These are phyloP conservation scores for Melanostoma scalare DNA, from an alignment of 2,888 invertebrate genomes.

Conservation along the genomic window DNA sequence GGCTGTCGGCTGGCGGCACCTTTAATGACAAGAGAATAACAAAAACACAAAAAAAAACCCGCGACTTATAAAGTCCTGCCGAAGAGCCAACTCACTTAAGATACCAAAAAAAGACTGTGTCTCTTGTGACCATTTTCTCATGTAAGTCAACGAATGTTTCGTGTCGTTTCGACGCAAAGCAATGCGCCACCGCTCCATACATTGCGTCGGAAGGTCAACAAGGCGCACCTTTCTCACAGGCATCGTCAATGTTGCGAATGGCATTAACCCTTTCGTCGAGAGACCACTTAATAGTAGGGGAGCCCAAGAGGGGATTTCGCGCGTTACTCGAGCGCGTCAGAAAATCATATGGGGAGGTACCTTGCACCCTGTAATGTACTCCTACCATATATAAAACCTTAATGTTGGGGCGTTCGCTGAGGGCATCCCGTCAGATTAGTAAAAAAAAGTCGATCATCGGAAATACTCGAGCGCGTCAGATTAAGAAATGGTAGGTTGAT, in stretches of 20 bases:
- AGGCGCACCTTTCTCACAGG: constrained; percentile 59
- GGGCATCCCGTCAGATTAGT: too few species aligned
- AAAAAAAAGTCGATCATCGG: too few species aligned
- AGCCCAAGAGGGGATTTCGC: too few species aligned
- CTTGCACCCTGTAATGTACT: too few species aligned
- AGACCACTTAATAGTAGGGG: too few species aligned
- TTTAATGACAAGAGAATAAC: constrained; percentile 46
- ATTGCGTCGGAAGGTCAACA: constrained; percentile 60
- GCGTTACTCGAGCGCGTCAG: too few species aligned
- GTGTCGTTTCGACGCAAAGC: constrained; percentile 34
- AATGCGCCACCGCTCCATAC: constrained; percentile 7
- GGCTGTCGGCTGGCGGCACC: constrained; percentile 39
- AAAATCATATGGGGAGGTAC: too few species aligned
- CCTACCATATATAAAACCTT: too few species aligned
- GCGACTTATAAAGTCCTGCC: constrained; percentile 42
- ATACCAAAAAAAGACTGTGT: constrained; percentile 7
- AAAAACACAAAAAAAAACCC: constrained; percentile 15
- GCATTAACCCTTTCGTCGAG: constrained; percentile 58
- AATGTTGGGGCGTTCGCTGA: too few species aligned
- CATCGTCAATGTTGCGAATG: constrained; percentile 26
- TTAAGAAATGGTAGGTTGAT: too few species aligned
- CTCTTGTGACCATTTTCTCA: constrained; percentile 64
- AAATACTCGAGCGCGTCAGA: too few species aligned
- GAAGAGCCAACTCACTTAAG: constrained; percentile 6
- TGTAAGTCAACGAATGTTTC: constrained; percentile 52